Percentiles rank a stretch among this genome's conserved stretches.
Evolutionary conservation across 2,113 vertebrate species (phyloP).

Genomic region (Eubucco bourcierii): DNA sequence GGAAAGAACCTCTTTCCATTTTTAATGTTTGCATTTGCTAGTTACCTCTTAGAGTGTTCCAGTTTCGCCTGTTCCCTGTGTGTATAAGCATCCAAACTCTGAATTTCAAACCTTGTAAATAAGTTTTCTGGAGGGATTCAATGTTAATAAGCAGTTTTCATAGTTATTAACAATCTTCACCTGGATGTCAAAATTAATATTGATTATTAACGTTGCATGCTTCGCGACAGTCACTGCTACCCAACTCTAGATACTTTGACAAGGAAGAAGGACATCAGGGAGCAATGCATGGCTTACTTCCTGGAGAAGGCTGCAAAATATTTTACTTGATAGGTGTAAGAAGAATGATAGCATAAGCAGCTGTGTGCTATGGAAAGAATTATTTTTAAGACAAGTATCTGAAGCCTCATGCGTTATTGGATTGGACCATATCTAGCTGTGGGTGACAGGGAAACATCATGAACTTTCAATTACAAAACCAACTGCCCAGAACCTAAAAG

Average conservation of each 20-base stretch:
- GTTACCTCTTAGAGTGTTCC: too few relatives aligned
- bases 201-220: too few relatives aligned
- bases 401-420: not conserved
- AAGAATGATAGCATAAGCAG: not conserved
- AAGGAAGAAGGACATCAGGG: not conserved
- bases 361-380: not conserved
- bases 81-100: too few relatives aligned
- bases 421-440: not conserved
- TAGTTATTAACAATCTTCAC: too few relatives aligned
- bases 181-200: too few relatives aligned
- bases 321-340: not conserved
- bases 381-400: not conserved
- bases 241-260: rapidly evolving
- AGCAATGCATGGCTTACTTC: not conserved
- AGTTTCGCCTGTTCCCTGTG: too few relatives aligned
- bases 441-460: not conserved
- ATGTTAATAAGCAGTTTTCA: too few relatives aligned
- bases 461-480: not conserved
- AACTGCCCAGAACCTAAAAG: not conserved
- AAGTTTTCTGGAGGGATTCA: too few relatives aligned
- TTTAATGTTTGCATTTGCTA: too few relatives aligned
- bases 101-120: too few relatives aligned
- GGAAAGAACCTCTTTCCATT: too few relatives aligned
- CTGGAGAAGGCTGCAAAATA: not conserved
- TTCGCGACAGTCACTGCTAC: not conserved